Base-by-base conservation (phyloP, 2,888 invertebrate genomes). In the Spodoptera picta region DNA sequence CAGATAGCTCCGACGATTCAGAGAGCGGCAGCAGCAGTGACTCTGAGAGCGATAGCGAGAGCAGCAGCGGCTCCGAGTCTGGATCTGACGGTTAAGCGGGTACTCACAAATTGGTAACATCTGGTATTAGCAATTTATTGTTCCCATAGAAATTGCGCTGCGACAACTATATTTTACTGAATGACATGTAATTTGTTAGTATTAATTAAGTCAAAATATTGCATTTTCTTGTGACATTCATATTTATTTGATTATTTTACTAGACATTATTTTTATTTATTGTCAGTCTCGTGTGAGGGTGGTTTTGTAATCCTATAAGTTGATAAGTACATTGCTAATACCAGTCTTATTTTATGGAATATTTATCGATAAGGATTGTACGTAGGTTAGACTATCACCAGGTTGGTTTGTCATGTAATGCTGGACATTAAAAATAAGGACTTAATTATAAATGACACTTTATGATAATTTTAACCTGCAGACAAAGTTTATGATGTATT, bases 11-110 rank as follows among this genome's bases (percentile, higher is more conserved):
- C 0, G 86, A 84, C 11, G 77, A 77, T 0, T 92, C 92, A 0
- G 87, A 79, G 44, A 90, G 88, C 9, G 84, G 82, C 56, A 90
- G 89, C 63, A 85, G 83, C 72, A 88, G 88, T 42, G 88, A 87
- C 65, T 88, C 89, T 0, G 88, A 85, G 43, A 91, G 90, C 36
- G 90, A 86, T 53, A 91, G 90, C 49, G 87, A 86, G 50, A 87
- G 87, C 81, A 87, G 87, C 64, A 83, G 82, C n/a, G 87, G 83
- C 4, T 90, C 90, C 0, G 91, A 85, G 4, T 85, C 85, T 0
- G 47, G 81, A 55, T 83, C 83, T 0, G 85, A 82, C 24, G 80
- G 88, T 59, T 90, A 87, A 75, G 86, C 73, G 73, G 71, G 68
- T 79, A 79, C 63, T 70, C 53, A 36, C 43, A 56, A 45, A 85